Percentiles rank a stretch among this genome's conserved stretches.
Evolutionary conservation across 2,888 invertebrate species (phyloP).

Genomic region (Caenorhabditis zanzibari): DNA sequence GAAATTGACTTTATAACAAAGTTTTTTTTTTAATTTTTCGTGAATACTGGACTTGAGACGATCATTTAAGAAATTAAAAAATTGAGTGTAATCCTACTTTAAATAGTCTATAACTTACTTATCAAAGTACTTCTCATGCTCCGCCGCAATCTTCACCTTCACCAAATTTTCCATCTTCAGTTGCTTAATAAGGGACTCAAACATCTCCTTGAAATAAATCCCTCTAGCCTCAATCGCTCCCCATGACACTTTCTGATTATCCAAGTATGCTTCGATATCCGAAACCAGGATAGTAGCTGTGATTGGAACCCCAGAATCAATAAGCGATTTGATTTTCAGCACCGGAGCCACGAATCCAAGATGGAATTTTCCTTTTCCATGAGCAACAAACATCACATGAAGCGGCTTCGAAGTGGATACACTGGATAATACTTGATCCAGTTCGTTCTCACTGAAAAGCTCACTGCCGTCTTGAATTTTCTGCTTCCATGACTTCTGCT

Average conservation of each 20-base stretch:
- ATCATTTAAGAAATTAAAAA: no score
- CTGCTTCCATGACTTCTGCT: constrained; percentile 47
- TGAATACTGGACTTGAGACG: no score
- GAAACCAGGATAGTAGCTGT: constrained; percentile 76
- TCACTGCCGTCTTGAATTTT: constrained; percentile 20
- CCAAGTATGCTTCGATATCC: constrained; percentile 81
- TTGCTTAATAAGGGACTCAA: constrained; percentile 53
- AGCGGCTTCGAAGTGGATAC: constrained; percentile 45
- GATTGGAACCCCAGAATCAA: constrained; percentile 61
- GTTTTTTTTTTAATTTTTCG: neutral
- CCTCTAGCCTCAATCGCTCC: constrained; percentile 65
- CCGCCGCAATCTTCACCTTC: constrained; percentile 59
- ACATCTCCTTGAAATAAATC: constrained; percentile 62
- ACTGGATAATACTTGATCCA: constrained; percentile 22
- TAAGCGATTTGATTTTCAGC: constrained; percentile 64
- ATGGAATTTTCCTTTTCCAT: constrained; percentile 75
- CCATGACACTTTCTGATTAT: constrained; percentile 78
- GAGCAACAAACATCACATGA: constrained; percentile 67
- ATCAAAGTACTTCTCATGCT: constrained; percentile 65
- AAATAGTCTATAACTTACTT: constrained; percentile 60
- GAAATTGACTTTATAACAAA: no score
- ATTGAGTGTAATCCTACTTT: no score
- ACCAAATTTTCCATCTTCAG: constrained; percentile 62
- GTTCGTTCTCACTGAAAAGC: constrained; percentile 3
- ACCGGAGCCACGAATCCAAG: constrained; percentile 72